Base-by-base conservation (phyloP, 1,140 invertebrate genomes). In the Drosophila yakuba region DNA sequence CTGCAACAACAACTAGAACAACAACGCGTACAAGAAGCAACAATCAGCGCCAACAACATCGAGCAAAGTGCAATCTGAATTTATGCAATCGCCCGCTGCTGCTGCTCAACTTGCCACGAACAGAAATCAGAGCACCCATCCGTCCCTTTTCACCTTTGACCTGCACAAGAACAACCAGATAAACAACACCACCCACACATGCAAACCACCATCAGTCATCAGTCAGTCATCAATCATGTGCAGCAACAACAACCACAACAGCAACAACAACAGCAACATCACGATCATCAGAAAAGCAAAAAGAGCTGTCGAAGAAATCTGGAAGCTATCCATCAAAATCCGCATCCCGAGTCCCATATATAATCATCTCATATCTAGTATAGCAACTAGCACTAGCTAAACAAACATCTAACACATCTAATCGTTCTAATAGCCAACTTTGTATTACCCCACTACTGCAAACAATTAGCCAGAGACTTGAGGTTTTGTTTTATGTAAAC, bases 11-110 rank as follows among this genome's bases (percentile, higher is more conserved):
- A 61, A 75, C 45, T 44, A 14, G 47, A 41, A 39, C 43, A 48
- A 59, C 28, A 64, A 41, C 15, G n/a, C 25, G 32, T 51, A 50
- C 66, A 61, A 48, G 69, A 74, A 36, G 58, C 71, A 28, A 73
- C 68, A 28, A 43, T 50, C 17, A 64, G 48, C 32, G 58, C 69
- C 71, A 74, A 48, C 69, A 74, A 64, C 71, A 74, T 52, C 48
- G 51, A 63, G 25, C 58, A 74, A 63, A 56, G 72, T 74, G 58
- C 69, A 61, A 52, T 73, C 11, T 73, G 47, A 73, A 60, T 52
- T 60, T 50, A 61, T 51, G 67, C 55, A 52, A 71, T 36, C 35
- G 44, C 38, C 51, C 62, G 57, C 58, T 39, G 47, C 58, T 39
- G 47, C 69, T 73, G 48, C 68, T 39, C 68, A 71, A 48, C 68